Conservation (phyloP, 2,113 vertebrate species). For the Lepidothrix coronata region DNA sequence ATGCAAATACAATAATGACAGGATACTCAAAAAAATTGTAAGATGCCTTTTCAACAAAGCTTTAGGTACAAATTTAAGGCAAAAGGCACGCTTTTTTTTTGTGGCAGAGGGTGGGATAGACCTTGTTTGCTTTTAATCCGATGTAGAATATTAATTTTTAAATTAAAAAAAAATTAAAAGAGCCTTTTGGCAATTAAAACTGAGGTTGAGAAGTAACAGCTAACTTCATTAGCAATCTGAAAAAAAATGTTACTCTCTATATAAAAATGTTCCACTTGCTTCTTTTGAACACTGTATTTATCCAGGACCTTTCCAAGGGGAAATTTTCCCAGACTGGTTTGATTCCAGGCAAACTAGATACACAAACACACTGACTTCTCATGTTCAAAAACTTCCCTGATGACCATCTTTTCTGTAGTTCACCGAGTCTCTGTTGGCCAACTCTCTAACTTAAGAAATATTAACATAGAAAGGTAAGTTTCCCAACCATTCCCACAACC, state of each 20-base stretch:
- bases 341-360: background rate
- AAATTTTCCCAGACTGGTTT: background rate
- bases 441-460: background rate
- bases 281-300: background rate
- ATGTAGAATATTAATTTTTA: accelerated
- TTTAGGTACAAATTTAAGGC: background rate
- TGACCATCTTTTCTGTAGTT: background rate
- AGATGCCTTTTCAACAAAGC: background rate
- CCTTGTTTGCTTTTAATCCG: background rate
- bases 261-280: background rate
- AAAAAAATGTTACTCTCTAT: background rate
- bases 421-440: background rate
- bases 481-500: background rate
- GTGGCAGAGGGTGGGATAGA: background rate
- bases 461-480: background rate
- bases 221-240: background rate
- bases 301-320: background rate
- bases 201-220: background rate
- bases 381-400: background rate
- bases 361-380: background rate
- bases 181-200: background rate
- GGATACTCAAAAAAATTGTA: accelerated
- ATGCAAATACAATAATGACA: background rate
- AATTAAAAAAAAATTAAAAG: background rate
- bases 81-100: background rate